Base-by-base conservation (phyloP, 1,140 invertebrate genomes). In the Cyrtorhinus lividipennis region DNA sequence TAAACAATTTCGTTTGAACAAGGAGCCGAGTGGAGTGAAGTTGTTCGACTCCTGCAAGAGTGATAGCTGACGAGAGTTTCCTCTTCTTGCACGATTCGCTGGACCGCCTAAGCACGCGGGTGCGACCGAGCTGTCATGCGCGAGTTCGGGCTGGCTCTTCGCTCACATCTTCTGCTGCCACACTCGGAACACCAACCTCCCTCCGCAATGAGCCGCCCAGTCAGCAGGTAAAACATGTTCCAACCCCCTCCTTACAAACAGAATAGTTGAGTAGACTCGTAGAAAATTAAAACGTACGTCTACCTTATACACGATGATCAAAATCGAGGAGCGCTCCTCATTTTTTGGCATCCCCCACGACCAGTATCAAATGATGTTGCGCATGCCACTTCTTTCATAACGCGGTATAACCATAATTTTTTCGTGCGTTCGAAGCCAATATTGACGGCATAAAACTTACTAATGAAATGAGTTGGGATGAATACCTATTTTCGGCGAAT, bases 151-250 rank as follows among this genome's bases (percentile, higher is more conserved):
- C 12, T 53, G 48, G 10, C 48, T 20, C 48, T 20, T 8, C 48
- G 12, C 48, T 53, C 48, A 53, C 12, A 53, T 15, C 20, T 53
- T 53, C 48, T 10, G 48, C 48, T 53, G 48, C 48, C 48, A 53
- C 48, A 53, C 48, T 53, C 48, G 12, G 48, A 53, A 12, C 20
- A 53, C 48, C 48, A 53, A 53, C 48, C 12, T 53, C 48, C 48
- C 48, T 53, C 48, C 48, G 48, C 48, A 53, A 53, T 53, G 48
- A 53, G 48, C 48, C 48, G 48, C 48, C 48, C 48, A 53, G 48
- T 53, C 48, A 53, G 48, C 48, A 53, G 48, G 48, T 53, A 53
- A 53, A 44, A 10, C n/a, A n/a, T 44, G 8, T n/a, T 44, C 38
- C n/a, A 44, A 44, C 8, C 8, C 8, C 38, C n/a, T 44, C 38